These are phyloP conservation scores for Australoheros scitulus DNA, from an alignment of 2,113 vertebrate species.

Conservation along the genomic window DNA sequence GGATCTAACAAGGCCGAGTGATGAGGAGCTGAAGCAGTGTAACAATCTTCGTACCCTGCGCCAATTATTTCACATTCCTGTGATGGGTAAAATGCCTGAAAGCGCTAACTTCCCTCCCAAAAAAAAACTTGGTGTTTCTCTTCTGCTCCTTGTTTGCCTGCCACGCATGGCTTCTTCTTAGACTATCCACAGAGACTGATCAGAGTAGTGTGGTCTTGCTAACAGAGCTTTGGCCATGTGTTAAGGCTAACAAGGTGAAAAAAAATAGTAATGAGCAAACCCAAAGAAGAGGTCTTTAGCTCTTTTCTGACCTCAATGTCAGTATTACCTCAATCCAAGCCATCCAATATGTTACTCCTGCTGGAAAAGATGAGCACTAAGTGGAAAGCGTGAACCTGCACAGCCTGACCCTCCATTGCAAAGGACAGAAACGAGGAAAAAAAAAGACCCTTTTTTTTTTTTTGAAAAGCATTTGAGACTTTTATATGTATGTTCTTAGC, in stretches of 20 bases:
- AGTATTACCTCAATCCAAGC: constrained; percentile 67
- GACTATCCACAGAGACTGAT: constrained; percentile 62
- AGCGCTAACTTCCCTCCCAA: neutral
- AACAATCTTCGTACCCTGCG: neutral
- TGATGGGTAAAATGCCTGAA: constrained; percentile 22
- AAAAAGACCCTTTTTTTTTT: neutral
- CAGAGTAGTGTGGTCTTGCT: constrained; percentile 34
- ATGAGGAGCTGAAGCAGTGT: constrained; percentile 22
- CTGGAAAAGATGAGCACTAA: constrained; percentile 33
- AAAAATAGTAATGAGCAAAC: constrained; percentile 70
- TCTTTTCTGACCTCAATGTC: constrained; percentile 62
- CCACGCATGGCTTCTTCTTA: constrained; percentile 60
- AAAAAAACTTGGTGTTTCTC: constrained; percentile 7
- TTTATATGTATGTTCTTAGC: constrained; percentile 10
- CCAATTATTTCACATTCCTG: constrained; percentile 72
- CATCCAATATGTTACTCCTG: constrained; percentile 66
- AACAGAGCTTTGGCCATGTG: constrained; percentile 55
- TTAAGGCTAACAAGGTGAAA: constrained; percentile 78
- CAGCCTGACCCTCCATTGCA: neutral
- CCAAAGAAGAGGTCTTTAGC: constrained; percentile 48
- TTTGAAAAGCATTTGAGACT: constrained; percentile 18
- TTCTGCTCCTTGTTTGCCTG: constrained; percentile 29
- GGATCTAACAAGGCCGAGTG: constrained; percentile 40
- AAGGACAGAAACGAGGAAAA: constrained; percentile 17
- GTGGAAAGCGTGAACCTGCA: constrained; percentile 24